Conservation (phyloP, 2,888 invertebrate species). For the Ophioninae sp. region DNA sequence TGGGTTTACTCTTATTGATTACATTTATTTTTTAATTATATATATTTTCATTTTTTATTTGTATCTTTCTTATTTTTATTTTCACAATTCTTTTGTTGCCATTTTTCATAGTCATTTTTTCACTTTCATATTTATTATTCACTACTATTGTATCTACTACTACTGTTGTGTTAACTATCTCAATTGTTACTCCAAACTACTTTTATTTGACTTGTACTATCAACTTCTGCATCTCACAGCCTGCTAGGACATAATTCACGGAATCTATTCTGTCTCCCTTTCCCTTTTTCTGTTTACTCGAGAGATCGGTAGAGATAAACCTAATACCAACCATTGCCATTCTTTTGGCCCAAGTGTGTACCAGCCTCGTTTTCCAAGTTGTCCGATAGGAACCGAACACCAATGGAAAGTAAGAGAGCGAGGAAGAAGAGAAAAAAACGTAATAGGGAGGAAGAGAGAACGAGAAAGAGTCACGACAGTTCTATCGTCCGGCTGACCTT, state of each 20-base stretch:
- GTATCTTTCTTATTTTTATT: too few relatives aligned
- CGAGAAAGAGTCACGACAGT: not conserved
- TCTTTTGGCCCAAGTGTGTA: conserved; percentile 3
- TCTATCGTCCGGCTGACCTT: conserved; percentile 34
- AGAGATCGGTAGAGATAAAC: conserved; percentile 12
- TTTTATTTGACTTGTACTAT: too few relatives aligned
- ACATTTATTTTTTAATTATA: not conserved
- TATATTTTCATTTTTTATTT: too few relatives aligned
- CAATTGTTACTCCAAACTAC: too few relatives aligned
- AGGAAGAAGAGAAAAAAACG: not conserved
- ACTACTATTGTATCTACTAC: too few relatives aligned
- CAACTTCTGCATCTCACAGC: too few relatives aligned
- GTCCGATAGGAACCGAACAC: not conserved
- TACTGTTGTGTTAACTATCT: too few relatives aligned
- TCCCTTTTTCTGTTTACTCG: not conserved
- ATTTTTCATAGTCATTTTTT: not conserved
- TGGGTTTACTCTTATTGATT: not conserved
- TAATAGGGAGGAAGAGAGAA: not conserved
- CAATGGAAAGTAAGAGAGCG: not conserved
- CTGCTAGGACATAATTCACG: too few relatives aligned
- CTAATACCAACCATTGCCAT: conserved; percentile 1
- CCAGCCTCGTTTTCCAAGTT: not conserved
- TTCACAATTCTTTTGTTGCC: too few relatives aligned
- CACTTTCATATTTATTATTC: too few relatives aligned
- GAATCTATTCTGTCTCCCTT: not conserved